Evolutionary conservation across 2,888 invertebrate genomes (phyloP).

Genomic region (Platypus cylindrus): DNA sequence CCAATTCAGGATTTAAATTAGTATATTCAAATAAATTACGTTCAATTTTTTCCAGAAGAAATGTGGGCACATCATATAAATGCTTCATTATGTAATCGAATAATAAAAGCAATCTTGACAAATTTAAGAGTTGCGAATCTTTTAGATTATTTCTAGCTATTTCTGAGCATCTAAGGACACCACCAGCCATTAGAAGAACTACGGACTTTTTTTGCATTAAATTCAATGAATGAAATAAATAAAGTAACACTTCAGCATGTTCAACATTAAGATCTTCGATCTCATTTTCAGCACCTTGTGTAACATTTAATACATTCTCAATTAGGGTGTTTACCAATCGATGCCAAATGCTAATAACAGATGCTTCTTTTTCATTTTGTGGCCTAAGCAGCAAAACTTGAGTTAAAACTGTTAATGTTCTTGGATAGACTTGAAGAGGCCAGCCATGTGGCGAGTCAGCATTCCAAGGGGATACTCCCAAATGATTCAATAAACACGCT

Average conservation of each 20-base stretch:
- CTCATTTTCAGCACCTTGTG: constrained; percentile 51
- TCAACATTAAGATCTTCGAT: constrained; percentile 90
- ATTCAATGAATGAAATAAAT: constrained; percentile 87
- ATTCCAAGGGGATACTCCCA: constrained; percentile 63
- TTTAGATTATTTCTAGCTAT: constrained; percentile 45
- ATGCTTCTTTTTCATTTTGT: constrained; percentile 76
- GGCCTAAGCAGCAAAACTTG: constrained; percentile 72
- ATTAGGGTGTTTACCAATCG: constrained; percentile 78
- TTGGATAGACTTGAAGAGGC: constrained; percentile 66
- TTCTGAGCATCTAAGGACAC: constrained; percentile 54
- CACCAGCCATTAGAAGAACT: constrained; percentile 68
- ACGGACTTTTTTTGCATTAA: constrained; percentile 95
- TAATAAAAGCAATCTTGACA: constrained; percentile 71
- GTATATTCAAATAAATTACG: constrained; percentile 66
- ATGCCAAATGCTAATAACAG: constrained; percentile 86
- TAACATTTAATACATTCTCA: constrained; percentile 63
- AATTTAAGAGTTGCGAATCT: constrained; percentile 63
- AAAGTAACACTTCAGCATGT: constrained; percentile 84
- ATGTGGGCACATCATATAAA: constrained; percentile 84
- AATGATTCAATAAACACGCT: constrained; percentile 55
- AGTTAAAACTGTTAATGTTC: constrained; percentile 71
- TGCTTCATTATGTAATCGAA: constrained; percentile 93
- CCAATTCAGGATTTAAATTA: constrained; percentile 44
- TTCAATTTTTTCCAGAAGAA: constrained; percentile 72
- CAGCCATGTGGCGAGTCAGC: constrained; percentile 51